Evolutionary conservation across 2,888 invertebrate species (phyloP), one percentile per base, ranked within the genome.

Genomic region (Mellilla xanthometata): DNA sequence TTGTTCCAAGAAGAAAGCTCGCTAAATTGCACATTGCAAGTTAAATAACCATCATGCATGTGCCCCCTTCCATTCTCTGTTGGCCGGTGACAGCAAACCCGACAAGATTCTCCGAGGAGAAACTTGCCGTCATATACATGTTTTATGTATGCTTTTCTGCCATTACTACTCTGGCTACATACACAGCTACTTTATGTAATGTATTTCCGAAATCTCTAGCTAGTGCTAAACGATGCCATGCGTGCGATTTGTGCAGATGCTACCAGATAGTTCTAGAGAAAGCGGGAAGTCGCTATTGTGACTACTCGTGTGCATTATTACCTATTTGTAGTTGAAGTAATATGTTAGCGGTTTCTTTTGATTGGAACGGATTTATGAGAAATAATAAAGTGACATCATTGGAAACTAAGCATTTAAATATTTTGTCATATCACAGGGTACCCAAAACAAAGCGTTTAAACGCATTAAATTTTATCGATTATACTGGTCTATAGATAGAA

Each of bases 31-130:
- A 5, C 6, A 28, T 13, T 19, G 26, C 6, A 35, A 30, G 27
- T 30, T 52, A 49, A 50, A 48, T 60, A 7, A 24, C 24, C n/a
- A 40, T 46, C 29, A 52, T 54, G 54, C 39, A 52, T 51, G 54
- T n/a, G n/a, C n/a, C n/a, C n/a, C n/a, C 54, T 29, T 46, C 31
- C 11, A 12, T 23, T 31, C 40, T 57, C 50, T 52, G 40, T 22
- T 34, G 43, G 12, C 53, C 51, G 60, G 69, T 58, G 62, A 72
- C 66, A 72, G 67, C 69, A 60, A 57, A 65, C 58, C 62, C 59
- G 60, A 47, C 66, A 65, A 80, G 76, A 81, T 80, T 81, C 75
- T 81, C 75, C 65, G 56, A 40, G 72, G 84, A 77, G 87, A 87
- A 87, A 87, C n/a, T 81, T 81, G 68, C 15, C 6, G 1, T 3